Conservation (phyloP, 2,113 vertebrate genomes). For the Alectura lathami region DNA sequence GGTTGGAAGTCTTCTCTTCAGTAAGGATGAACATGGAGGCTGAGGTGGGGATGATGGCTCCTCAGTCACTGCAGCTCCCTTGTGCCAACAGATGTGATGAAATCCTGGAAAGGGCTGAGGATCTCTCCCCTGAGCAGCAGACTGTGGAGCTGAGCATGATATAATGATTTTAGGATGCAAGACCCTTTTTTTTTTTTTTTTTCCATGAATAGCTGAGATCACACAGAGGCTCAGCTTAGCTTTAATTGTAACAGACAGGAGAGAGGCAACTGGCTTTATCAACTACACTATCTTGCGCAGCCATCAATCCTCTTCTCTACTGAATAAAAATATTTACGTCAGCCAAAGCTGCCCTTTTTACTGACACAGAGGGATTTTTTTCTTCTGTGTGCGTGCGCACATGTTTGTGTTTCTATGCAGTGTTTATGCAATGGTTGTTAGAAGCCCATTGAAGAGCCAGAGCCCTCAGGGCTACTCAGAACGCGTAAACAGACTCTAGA, state of each 20-base stretch:
- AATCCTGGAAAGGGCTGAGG: not conserved
- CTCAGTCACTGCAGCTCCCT: not conserved
- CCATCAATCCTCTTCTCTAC: not conserved
- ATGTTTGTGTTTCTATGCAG: not conserved
- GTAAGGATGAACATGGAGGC: not conserved
- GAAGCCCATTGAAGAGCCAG: not conserved
- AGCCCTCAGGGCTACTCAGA: not conserved
- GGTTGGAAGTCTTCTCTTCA: not conserved
- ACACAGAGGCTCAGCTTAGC: not conserved
- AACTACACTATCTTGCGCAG: not conserved
- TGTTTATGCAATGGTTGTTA: not conserved
- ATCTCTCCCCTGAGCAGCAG: not conserved
- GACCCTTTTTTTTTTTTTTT: not conserved
- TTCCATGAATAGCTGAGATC: conserved; percentile 10
- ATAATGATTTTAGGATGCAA: conserved; percentile 9
- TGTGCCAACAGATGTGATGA: not conserved
- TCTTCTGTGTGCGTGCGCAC: not conserved
- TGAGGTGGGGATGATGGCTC: not conserved
- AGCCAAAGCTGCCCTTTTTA: not conserved
- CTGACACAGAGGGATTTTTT: not conserved
- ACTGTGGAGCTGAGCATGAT: not conserved
- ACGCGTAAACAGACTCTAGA: not conserved
- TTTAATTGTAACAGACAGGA: not conserved
- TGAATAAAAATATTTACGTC: conserved; percentile 6
- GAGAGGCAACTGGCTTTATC: not conserved